A percentile compares a stretch with the other conserved stretches of the same genome.
Evolutionary conservation across 1,140 invertebrate species (phyloP).

Genomic region (Armadillidium nasatum): DNA sequence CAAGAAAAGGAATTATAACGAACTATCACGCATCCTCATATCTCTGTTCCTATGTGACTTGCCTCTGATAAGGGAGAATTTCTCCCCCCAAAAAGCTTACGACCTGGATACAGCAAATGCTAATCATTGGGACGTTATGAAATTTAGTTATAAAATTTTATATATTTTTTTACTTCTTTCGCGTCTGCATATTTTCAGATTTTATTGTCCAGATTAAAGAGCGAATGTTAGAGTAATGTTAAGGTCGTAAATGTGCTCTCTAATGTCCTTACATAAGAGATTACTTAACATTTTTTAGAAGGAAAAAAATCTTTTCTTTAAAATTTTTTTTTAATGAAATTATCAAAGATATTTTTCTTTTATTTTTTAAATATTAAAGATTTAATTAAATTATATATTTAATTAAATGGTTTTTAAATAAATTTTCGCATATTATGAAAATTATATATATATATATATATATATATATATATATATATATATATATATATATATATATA

Average conservation of each 20-base stretch:
- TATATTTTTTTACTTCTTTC: conserved; percentile 11
- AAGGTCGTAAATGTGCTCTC: too few relatives aligned
- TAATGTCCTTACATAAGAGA: too few relatives aligned
- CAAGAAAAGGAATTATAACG: neutral
- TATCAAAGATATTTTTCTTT: too few relatives aligned
- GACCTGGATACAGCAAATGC: conserved; percentile 11
- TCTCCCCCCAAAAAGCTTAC: conserved; percentile 1
- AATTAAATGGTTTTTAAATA: too few relatives aligned
- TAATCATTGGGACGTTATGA: conserved; percentile 8
- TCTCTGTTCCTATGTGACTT: conserved; percentile 1
- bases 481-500: conserved; percentile 6
- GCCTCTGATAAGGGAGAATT: neutral
- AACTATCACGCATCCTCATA: conserved; percentile 5
- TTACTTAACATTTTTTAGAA: too few relatives aligned
- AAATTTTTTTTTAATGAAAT: too few relatives aligned
- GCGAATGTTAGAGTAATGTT: neutral
- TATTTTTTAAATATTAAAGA: too few relatives aligned
- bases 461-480: conserved; percentile 6
- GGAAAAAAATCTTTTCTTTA: too few relatives aligned
- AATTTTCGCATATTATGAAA: neutral
- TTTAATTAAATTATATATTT: too few relatives aligned
- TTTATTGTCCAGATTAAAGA: conserved; percentile 1
- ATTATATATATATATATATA: neutral
- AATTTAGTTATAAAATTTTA: conserved; percentile 14
- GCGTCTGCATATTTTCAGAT: conserved; percentile 1